Evolutionary conservation across 2,113 vertebrate species (phyloP).

Genomic region (Oncorhynchus keta): DNA sequence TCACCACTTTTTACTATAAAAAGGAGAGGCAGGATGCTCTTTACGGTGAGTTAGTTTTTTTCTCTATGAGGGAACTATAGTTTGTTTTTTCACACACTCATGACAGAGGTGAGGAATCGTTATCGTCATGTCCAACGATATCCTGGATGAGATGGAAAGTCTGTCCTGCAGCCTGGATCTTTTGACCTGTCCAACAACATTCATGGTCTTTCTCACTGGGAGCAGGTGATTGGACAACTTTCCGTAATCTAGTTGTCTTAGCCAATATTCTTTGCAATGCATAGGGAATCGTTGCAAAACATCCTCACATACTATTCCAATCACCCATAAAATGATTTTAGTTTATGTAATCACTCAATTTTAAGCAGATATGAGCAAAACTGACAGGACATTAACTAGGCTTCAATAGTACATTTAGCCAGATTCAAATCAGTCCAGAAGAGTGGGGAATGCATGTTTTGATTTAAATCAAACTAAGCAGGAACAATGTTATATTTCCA

Average conservation of each 20-base stretch:
- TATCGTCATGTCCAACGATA: slow-evolving; percentile 44
- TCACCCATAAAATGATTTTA: neutral
- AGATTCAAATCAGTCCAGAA: too few relatives aligned
- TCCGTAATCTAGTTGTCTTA: too few relatives aligned
- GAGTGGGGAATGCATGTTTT: neutral
- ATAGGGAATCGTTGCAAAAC: too few relatives aligned
- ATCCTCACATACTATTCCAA: neutral
- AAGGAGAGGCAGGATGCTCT: slow-evolving; percentile 31
- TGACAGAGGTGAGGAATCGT: slow-evolving; percentile 40
- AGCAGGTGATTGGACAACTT: slow-evolving; percentile 17
- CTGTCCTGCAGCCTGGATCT: slow-evolving; percentile 35
- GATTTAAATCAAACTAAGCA: neutral
- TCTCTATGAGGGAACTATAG: slow-evolving; percentile 1
- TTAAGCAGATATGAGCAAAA: too few relatives aligned
- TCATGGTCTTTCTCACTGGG: slow-evolving; percentile 26
- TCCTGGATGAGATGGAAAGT: slow-evolving; percentile 48
- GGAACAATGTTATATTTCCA: neutral
- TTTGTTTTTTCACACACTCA: slow-evolving; percentile 17
- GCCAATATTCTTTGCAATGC: too few relatives aligned
- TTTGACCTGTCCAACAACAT: slow-evolving; percentile 21
- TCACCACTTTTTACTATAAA: slow-evolving; percentile 34
- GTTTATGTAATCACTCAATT: too few relatives aligned
- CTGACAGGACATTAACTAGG: too few relatives aligned
- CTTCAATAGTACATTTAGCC: too few relatives aligned
- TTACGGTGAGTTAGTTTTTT: neutral